These are phyloP conservation scores for Cosmia trapezina DNA, from an alignment of 2,888 invertebrate genomes.

Conservation along the genomic window DNA sequence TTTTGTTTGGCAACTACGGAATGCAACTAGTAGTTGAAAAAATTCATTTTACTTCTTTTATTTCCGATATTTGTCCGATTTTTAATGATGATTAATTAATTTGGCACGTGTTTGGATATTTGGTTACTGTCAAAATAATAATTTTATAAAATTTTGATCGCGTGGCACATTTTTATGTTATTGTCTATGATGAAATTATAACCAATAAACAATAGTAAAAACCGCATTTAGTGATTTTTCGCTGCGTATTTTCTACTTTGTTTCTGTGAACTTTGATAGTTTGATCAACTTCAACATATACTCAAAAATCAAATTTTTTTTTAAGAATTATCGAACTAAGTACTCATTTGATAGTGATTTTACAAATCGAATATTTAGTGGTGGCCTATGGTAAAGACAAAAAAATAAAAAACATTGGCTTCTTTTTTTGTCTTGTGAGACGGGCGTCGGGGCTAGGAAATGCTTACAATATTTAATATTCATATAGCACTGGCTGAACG, in stretches of 20 bases:
- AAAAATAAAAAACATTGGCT: not conserved
- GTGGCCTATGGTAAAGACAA: conserved; percentile 14
- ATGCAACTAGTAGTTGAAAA: conserved; percentile 55
- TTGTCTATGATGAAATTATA: conserved; percentile 72
- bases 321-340: no score
- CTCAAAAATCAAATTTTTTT: not conserved
- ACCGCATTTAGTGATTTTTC: no score
- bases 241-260: not conserved
- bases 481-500: no score
- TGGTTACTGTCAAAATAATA: conserved; percentile 76
- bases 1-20: conserved; percentile 65
- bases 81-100: conserved; percentile 52
- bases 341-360: no score
- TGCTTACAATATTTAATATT: not conserved
- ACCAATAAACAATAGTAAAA: conserved; percentile 16
- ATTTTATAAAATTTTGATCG: conserved; percentile 77
- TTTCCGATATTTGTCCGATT: conserved; percentile 44
- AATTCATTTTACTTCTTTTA: conserved; percentile 66
- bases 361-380: not conserved
- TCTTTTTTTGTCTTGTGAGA: conserved; percentile 8
- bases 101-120: conserved; percentile 75
- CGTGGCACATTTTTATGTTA: conserved; percentile 78
- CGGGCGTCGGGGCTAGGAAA: not conserved
- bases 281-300: not conserved
- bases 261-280: not conserved